phyloP scores from a whole-genome alignment of 2,797 vertebrate species.

The Enteromius treurensis region DNA sequence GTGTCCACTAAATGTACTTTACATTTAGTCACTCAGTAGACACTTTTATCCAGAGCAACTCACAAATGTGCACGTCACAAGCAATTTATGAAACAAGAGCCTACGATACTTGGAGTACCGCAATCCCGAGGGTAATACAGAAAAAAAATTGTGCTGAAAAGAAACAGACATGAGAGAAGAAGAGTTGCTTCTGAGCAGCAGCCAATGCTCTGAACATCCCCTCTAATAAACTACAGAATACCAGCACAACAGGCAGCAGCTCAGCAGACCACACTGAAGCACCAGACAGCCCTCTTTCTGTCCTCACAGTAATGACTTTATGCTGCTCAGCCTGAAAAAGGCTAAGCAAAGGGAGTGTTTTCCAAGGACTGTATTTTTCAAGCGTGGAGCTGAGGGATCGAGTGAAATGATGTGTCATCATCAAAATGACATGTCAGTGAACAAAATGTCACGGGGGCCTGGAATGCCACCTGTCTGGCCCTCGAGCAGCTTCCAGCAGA shows the following conservation, averaged over 20 bases:
- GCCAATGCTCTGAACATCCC: background rate
- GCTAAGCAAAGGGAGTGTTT: constrained; percentile 25
- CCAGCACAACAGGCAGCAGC: background rate
- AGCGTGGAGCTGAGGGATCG: constrained; percentile 56
- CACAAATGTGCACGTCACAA: background rate
- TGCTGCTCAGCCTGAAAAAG: constrained; percentile 35
- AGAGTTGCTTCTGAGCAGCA: background rate
- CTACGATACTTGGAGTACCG: background rate
- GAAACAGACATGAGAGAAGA: background rate
- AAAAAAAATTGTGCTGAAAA: background rate
- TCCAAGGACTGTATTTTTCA: constrained; percentile 40
- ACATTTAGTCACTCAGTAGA: background rate
- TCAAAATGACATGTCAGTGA: constrained; percentile 61
- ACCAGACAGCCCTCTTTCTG: constrained; percentile 17
- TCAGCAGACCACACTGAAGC: constrained; percentile 2
- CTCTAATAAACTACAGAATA: constrained; percentile 15
- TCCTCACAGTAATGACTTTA: constrained; percentile 34
- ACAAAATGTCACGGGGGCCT: constrained; percentile 51
- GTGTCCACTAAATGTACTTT: background rate
- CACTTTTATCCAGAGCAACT: background rate
- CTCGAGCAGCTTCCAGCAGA: constrained; percentile 56
- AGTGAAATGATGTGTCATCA: constrained; percentile 70
- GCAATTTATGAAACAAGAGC: background rate
- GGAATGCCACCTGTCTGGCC: constrained; percentile 55
- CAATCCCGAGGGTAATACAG: background rate